Base-by-base conservation (phyloP, 2,797 vertebrate genomes). In the Rhodeus uyekii region DNA sequence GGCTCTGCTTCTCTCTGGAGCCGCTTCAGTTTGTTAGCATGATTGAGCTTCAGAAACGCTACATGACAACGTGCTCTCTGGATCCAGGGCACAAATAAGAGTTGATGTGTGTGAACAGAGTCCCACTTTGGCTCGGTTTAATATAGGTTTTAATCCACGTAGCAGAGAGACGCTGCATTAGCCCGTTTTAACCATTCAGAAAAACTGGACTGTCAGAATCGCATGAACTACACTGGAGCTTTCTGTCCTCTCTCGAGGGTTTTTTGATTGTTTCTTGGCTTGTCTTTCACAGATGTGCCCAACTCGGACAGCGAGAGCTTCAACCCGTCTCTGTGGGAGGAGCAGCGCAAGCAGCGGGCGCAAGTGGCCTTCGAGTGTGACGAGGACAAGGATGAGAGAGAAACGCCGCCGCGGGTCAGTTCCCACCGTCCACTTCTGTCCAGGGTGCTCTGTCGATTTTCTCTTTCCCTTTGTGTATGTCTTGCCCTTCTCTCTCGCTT, bases 311-410 rank as follows among this genome's bases (percentile, higher is more conserved):
- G 96, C 50, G 98, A 99, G 93, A 99, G 97, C 93, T 99, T 99
- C 89, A 99, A 99, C 89, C 98, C 97, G 2, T 96, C 96, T 19
- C 90, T 99, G 14, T 99, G 98, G 98, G 98, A 99, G 90, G 98
- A 99, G 72, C 98, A 99, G 88, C 94, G 98, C 18, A 99, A 98
- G 87, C 97, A 99, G 85, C 93, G 97, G 76, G 97, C 98, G 83
- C 98, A 99, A 91, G 98, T 99, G 90, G 98, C 98, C 60, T 99
- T 99, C 81, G 98, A 99, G 90, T 99, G 97, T 85, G 97, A 99
- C 81, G 98, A 99, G 92, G 97, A 99, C 93, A 98, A 98, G 89
- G 97, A 99, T 86, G 97, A 98, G 91, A 94, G 98, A 78, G 97
- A 99, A 79, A 93, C 94, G 1, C 97, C 97, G 0, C 94, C 96